phyloP scores from a whole-genome alignment of 2,797 vertebrate species.

The Capromys pilorides region DNA sequence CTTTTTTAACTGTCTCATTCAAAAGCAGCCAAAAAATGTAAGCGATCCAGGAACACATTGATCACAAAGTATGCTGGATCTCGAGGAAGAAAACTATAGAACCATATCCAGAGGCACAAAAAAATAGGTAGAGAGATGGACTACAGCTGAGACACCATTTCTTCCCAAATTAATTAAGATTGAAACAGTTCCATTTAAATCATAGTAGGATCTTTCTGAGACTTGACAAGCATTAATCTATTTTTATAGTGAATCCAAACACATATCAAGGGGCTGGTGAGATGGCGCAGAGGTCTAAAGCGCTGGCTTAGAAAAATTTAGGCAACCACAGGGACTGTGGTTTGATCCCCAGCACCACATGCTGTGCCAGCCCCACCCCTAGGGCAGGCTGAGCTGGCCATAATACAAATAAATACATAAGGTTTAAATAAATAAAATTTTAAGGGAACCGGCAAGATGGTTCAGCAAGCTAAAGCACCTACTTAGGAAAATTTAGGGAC shows the following conservation, averaged over 20 bases:
- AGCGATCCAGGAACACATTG: background rate
- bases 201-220: constrained; percentile 35
- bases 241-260: constrained; percentile 37
- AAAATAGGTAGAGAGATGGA: background rate
- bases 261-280: too few relatives aligned
- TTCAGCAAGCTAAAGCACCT: too few relatives aligned
- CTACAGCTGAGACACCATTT: background rate
- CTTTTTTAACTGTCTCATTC: background rate
- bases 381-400: too few relatives aligned
- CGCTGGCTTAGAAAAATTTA: too few relatives aligned
- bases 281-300: too few relatives aligned
- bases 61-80: background rate
- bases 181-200: constrained; percentile 32
- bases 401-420: too few relatives aligned
- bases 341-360: too few relatives aligned
- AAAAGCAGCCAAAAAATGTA: background rate
- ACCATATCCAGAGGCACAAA: background rate
- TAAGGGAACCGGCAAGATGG: too few relatives aligned
- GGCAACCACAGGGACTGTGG: too few relatives aligned
- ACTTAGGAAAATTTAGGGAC: too few relatives aligned
- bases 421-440: too few relatives aligned
- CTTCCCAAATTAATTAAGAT: background rate
- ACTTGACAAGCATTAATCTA: constrained; percentile 10
- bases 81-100: background rate
- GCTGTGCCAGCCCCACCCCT: too few relatives aligned